These are phyloP conservation scores for Gopherus evgoodei DNA, from an alignment of 2,113 vertebrate genomes.

Conservation along the genomic window DNA sequence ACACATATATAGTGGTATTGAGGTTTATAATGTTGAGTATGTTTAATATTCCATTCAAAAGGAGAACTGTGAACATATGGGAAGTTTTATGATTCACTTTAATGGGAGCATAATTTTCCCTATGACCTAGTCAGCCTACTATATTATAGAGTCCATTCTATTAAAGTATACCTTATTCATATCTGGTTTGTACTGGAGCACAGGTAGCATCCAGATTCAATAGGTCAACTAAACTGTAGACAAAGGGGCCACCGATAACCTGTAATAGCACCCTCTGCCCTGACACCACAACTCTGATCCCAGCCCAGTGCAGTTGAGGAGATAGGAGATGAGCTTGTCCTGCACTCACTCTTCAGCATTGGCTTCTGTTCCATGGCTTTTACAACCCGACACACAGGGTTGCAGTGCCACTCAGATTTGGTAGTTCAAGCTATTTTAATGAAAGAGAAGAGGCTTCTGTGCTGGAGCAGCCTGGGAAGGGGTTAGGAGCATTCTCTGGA, in stretches of 20 bases:
- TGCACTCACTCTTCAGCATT: background rate
- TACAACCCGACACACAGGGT: background rate
- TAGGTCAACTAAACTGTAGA: background rate
- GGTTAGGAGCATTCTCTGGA: background rate
- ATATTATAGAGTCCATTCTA: background rate
- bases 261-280: background rate
- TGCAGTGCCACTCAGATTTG: background rate
- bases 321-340: background rate
- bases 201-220: background rate
- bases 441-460: background rate
- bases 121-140: background rate
- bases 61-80: background rate
- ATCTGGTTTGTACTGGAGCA: background rate
- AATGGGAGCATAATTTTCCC: background rate
- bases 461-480: background rate
- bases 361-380: background rate
- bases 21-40: rapidly evolving
- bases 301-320: background rate
- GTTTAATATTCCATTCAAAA: background rate
- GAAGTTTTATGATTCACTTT: background rate
- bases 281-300: background rate
- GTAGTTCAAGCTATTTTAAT: background rate
- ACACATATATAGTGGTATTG: background rate
- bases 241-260: background rate
- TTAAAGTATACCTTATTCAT: background rate